Percentiles rank a stretch among this genome's conserved stretches.
These are phyloP conservation scores for Zaprionus taronus DNA, from an alignment of 1,140 invertebrate genomes.

Conservation along the genomic window DNA sequence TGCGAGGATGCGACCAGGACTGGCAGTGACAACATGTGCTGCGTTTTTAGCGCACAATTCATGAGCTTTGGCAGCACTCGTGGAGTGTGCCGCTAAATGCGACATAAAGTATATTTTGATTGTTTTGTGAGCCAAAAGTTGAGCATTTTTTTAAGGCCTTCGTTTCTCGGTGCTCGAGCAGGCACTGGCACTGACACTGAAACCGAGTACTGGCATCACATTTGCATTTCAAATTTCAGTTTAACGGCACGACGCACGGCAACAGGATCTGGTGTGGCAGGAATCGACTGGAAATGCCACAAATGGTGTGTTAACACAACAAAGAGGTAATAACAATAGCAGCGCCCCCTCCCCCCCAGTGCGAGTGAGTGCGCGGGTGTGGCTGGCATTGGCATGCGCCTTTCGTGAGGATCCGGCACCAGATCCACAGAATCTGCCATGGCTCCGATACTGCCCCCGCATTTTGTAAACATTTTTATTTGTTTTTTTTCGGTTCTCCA, in stretches of 20 bases:
- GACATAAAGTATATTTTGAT: constrained; percentile 80
- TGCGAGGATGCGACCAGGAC: not conserved
- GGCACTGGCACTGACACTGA: not conserved
- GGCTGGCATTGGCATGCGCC: constrained; percentile 49
- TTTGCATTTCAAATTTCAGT: constrained; percentile 79
- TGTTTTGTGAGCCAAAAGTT: constrained; percentile 72
- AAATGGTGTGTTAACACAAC: constrained; percentile 81
- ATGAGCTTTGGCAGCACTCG: constrained; percentile 45
- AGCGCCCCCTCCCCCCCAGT: constrained; percentile 48
- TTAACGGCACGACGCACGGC: constrained; percentile 51
- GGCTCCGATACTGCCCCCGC: not conserved
- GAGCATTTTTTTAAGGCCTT: constrained; percentile 64
- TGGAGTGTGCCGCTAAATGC: constrained; percentile 53
- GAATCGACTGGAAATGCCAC: constrained; percentile 72
- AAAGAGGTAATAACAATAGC: constrained; percentile 82
- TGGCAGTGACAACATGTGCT: constrained; percentile 36
- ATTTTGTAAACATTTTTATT: constrained; percentile 82
- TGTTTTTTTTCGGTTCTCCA: constrained; percentile 29
- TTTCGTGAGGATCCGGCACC: constrained; percentile 29
- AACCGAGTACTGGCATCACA: constrained; percentile 29
- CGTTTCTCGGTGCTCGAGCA: not conserved
- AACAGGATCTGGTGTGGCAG: constrained; percentile 35
- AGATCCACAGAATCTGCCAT: constrained; percentile 13
- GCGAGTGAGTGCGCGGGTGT: constrained; percentile 17
- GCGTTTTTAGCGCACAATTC: constrained; percentile 38